phyloP scores from a whole-genome alignment of 2,113 vertebrate species.

The Sardina pilchardus region DNA sequence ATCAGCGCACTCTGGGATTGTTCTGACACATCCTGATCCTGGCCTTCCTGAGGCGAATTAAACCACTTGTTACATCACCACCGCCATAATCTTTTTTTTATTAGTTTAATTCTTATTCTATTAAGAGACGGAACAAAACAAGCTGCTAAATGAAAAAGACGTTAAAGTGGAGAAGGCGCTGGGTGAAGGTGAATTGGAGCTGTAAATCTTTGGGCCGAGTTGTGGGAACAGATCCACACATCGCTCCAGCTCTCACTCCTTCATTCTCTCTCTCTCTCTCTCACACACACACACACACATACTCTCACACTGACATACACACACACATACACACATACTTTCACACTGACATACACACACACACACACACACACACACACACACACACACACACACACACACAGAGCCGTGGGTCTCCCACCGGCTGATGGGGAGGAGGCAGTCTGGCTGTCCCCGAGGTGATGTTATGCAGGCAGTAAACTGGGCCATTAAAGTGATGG shows the following conservation, averaged over 20 bases:
- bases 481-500: neutral
- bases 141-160: too few species aligned
- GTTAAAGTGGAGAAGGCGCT: neutral
- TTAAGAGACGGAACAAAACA: neutral
- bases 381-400: neutral
- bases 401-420: neutral
- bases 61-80: neutral
- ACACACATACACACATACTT: too few species aligned
- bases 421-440: neutral
- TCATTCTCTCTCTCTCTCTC: neutral
- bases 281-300: neutral
- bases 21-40: neutral
- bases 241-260: neutral
- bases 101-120: neutral
- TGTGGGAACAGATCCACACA: neutral
- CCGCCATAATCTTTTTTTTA: neutral
- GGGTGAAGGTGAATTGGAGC: neutral
- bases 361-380: neutral
- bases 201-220: neutral
- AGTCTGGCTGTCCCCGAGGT: slow-evolving; percentile 13
- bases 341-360: too few species aligned
- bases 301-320: too few species aligned
- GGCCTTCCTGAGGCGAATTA: neutral
- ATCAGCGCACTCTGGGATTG: neutral
- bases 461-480: slow-evolving; percentile 15